A percentile compares a stretch with the other conserved stretches of the same genome.
phyloP scores from a whole-genome alignment of 2,113 vertebrate genomes.

The Todiramphus saurophagus region DNA sequence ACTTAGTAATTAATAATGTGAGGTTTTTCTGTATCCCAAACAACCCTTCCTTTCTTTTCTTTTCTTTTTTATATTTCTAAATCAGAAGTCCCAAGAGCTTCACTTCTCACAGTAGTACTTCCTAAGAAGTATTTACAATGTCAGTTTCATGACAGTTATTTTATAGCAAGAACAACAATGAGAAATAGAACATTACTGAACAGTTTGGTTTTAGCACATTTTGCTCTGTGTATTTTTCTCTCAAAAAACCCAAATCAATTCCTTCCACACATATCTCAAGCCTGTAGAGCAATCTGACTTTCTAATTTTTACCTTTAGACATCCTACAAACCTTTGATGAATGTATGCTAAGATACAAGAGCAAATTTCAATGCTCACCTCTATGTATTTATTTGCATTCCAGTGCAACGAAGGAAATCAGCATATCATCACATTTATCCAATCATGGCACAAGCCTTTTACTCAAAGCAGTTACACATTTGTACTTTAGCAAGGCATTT shows the following conservation, averaged over 20 bases:
- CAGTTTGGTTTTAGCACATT: background rate
- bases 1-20: background rate
- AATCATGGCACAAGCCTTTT: background rate
- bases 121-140: background rate
- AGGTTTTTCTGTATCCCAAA: background rate
- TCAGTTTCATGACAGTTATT: background rate
- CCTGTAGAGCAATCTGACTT: background rate
- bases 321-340: background rate
- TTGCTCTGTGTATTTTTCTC: background rate
- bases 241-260: background rate
- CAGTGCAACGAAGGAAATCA: background rate
- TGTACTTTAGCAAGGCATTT: too few species aligned
- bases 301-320: background rate
- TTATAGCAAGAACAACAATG: background rate
- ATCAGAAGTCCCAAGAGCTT: background rate
- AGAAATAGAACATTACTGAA: background rate
- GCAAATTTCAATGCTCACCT: background rate
- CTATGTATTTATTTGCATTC: background rate
- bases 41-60: fast-evolving
- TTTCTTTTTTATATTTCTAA: background rate
- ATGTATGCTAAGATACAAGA: background rate
- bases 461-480: background rate
- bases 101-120: background rate
- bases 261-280: background rate
- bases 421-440: background rate